A percentile compares a stretch with the other conserved stretches of the same genome.
phyloP scores from a whole-genome alignment of 2,113 vertebrate species.

The Panthera uncia region DNA sequence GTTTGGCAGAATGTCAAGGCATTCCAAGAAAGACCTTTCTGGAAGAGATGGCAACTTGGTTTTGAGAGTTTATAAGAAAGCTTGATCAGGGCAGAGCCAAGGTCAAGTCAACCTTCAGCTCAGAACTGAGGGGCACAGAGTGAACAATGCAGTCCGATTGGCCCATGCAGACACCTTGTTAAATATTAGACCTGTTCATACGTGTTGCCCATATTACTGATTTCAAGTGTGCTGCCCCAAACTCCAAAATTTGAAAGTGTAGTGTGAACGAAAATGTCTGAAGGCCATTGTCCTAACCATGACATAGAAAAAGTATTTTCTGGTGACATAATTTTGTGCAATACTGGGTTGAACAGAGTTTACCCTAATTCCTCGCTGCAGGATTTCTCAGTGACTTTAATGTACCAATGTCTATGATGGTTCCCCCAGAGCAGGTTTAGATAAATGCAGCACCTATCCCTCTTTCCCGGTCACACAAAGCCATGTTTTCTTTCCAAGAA shows the following conservation, averaged over 20 bases:
- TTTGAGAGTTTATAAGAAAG: constrained; percentile 1
- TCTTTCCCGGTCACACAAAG: background rate
- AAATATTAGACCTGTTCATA: background rate
- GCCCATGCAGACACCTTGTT: background rate
- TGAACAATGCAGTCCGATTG: background rate
- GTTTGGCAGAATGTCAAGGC: background rate
- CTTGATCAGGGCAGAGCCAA: background rate
- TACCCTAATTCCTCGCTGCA: background rate
- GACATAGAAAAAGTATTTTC: constrained; percentile 52
- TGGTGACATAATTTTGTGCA: constrained; percentile 55
- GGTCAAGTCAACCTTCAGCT: background rate
- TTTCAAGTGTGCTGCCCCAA: background rate
- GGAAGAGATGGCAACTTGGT: background rate
- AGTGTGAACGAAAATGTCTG: background rate
- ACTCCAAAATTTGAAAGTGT: constrained; percentile 53
- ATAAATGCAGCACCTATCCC: background rate
- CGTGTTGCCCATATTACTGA: background rate
- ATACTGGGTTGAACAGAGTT: constrained; percentile 40
- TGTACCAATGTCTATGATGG: background rate
- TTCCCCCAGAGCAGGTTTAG: background rate
- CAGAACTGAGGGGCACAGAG: background rate
- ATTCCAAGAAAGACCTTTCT: constrained; percentile 31
- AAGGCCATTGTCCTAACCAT: constrained; percentile 52
- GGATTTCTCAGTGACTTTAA: background rate
- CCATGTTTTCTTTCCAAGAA: background rate